These are phyloP conservation scores for Hoplodrina ambigua DNA, from an alignment of 2,888 invertebrate genomes.

Conservation along the genomic window DNA sequence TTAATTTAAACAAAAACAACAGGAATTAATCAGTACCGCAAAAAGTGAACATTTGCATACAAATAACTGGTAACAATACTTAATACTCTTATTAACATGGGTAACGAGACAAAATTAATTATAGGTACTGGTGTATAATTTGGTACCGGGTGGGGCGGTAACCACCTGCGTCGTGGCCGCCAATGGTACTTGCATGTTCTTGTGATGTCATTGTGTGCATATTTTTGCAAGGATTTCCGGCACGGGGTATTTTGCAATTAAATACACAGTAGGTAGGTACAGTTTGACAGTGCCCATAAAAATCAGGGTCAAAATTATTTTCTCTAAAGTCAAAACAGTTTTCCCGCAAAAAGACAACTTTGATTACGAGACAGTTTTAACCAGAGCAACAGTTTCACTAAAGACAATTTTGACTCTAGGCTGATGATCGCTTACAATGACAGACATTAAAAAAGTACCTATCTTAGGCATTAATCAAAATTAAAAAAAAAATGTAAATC, in stretches of 20 bases:
- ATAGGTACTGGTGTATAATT: conserved; percentile 56
- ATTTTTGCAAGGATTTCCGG: conserved; percentile 26
- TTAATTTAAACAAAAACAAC: conserved; percentile 30
- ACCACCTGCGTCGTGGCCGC: conserved; percentile 51
- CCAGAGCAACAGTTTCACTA: not conserved
- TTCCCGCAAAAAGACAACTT: too few relatives aligned
- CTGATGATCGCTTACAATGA: too few relatives aligned
- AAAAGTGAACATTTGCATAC: conserved; percentile 59
- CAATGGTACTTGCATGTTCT: conserved; percentile 40
- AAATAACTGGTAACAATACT: conserved; percentile 56
- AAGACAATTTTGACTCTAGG: not conserved
- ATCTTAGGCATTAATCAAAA: too few relatives aligned
- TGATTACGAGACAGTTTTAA: not conserved
- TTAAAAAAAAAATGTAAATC: too few relatives aligned
- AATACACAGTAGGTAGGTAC: not conserved
- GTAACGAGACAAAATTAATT: conserved; percentile 65
- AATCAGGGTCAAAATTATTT: too few relatives aligned
- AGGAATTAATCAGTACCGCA: conserved; percentile 43
- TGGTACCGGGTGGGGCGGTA: conserved; percentile 56
- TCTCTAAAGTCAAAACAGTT: too few relatives aligned
- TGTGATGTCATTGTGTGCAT: conserved; percentile 32
- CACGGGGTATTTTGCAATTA: not conserved
- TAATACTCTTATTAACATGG: conserved; percentile 57
- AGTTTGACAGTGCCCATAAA: too few relatives aligned
- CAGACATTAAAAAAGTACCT: too few relatives aligned